phyloP scores from a whole-genome alignment of 2,888 invertebrate genomes.

The Athrips mouffetella region DNA sequence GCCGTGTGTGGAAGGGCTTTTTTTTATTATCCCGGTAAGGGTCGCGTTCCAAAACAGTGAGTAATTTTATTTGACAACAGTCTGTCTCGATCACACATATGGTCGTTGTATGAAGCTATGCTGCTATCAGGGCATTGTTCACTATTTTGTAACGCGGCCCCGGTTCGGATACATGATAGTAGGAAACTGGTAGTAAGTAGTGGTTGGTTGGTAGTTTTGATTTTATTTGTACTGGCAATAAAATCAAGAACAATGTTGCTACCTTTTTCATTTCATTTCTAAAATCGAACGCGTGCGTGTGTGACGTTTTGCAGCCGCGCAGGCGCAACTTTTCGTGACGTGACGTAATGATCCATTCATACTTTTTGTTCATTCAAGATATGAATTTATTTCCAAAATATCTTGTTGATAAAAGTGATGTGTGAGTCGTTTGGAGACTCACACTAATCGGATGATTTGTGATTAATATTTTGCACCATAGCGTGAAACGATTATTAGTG shows the following conservation, averaged over 20 bases:
- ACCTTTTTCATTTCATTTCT: slow-evolving; percentile 20
- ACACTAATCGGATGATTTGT: slow-evolving; percentile 4
- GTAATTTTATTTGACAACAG: no score
- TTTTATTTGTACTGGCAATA: not conserved
- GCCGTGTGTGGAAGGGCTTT: no score
- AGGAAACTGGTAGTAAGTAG: no score
- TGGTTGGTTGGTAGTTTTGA: no score
- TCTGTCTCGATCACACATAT: no score
- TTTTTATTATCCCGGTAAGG: no score
- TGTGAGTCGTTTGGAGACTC: slow-evolving; percentile 24
- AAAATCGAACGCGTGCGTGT: slow-evolving; percentile 16
- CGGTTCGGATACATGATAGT: not conserved
- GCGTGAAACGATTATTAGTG: slow-evolving; percentile 30
- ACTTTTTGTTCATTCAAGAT: slow-evolving; percentile 73
- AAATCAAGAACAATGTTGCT: slow-evolving; percentile 5
- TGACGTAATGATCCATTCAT: slow-evolving; percentile 78
- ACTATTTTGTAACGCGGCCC: no score
- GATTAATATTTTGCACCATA: not conserved
- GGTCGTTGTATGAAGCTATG: no score
- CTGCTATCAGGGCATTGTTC: no score
- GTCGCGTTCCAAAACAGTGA: no score
- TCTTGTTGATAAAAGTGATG: slow-evolving; percentile 53
- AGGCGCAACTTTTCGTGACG: slow-evolving; percentile 66
- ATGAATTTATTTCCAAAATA: slow-evolving; percentile 51
- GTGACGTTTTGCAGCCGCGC: slow-evolving; percentile 34